These are phyloP conservation scores for Rallus crepitans DNA, from an alignment of 2,797 vertebrate genomes.

Conservation along the genomic window DNA sequence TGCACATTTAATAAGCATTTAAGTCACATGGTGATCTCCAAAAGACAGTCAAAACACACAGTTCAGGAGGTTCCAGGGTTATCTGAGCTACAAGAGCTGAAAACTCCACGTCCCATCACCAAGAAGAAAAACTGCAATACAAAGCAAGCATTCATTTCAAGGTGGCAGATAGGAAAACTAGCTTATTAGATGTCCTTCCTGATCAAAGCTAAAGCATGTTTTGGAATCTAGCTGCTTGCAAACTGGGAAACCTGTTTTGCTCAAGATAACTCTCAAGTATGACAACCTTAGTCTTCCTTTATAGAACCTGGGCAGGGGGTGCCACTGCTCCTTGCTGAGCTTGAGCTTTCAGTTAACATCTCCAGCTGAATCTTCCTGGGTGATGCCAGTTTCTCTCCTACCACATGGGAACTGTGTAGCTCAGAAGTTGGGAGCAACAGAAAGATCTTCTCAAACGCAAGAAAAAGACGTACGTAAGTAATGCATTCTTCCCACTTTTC, in stretches of 20 bases:
- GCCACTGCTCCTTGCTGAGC: background rate
- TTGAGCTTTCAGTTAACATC: background rate
- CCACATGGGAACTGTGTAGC: background rate
- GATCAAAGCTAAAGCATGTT: background rate
- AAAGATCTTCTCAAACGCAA: background rate
- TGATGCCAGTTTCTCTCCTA: background rate
- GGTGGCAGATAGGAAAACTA: background rate
- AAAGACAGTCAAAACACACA: background rate
- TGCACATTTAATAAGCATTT: background rate
- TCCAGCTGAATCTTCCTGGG: rapidly evolving
- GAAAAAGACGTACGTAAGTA: background rate
- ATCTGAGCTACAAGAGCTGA: background rate
- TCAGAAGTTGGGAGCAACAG: background rate
- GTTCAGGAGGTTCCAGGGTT: background rate
- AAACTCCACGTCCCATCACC: background rate
- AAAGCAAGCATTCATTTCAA: background rate
- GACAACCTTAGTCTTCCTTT: background rate
- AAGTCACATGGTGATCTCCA: background rate
- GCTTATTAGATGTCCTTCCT: background rate
- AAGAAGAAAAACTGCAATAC: background rate
- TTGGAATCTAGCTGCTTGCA: background rate
- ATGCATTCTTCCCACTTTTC: background rate
- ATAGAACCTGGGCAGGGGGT: background rate
- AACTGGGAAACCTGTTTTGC: background rate
- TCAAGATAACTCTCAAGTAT: background rate